phyloP scores from a whole-genome alignment of 2,797 vertebrate genomes.

The Acanthornis magna region DNA sequence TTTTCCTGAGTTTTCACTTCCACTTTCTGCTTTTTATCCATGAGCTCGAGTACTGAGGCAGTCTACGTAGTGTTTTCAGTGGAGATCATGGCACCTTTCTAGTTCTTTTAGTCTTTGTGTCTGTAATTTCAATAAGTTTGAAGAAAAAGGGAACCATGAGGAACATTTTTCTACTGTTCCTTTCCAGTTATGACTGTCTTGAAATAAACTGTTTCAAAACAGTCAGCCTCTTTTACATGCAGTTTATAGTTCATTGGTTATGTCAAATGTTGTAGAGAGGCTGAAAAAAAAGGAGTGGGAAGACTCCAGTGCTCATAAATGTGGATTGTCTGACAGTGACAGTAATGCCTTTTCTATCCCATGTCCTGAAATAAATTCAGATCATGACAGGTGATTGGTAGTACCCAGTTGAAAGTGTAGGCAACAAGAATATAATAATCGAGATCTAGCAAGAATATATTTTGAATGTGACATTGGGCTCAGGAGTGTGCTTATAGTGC shows the following conservation, averaged over 20 bases:
- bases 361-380: not conserved
- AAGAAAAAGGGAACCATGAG: not conserved
- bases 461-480: not conserved
- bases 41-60: not conserved
- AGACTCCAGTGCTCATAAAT: not conserved
- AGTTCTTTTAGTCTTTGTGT: not conserved
- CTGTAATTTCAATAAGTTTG: not conserved
- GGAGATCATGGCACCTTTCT: not conserved
- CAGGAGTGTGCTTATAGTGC: not conserved
- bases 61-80: not conserved
- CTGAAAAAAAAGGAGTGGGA: not conserved
- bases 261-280: not conserved
- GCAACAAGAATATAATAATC: not conserved
- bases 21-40: not conserved
- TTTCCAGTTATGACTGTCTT: not conserved
- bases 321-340: not conserved
- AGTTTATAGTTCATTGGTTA: not conserved
- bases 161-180: not conserved
- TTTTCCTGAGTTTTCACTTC: slow-evolving; percentile 2
- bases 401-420: not conserved
- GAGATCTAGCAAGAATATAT: not conserved
- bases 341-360: not conserved
- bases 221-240: not conserved
- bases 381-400: not conserved
- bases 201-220: not conserved